Base-by-base conservation (phyloP, 2,888 invertebrate genomes). In the Drosophila setosimentum region DNA sequence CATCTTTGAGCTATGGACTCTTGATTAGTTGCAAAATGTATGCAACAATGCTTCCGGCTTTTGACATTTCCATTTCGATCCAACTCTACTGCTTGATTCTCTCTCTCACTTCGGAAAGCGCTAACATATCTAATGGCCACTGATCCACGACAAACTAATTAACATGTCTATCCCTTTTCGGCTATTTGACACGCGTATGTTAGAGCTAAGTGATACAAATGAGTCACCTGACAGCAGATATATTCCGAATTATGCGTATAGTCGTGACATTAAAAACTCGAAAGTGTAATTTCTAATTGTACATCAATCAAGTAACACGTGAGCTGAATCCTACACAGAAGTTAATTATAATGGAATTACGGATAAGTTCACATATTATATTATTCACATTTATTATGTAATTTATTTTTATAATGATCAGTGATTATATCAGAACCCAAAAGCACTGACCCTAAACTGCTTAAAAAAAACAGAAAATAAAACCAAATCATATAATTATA, bases 101-200 rank as follows among this genome's bases (percentile, higher is more conserved):
- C 54, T 45, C 30, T 11, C 16, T 60, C 48, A 42, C 32, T 55
- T 66, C 21, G 7, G 45, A 21, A 29, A 53, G 29, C 61, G 58
- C 42, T 60, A 42, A 60, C 16, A 33, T 45, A 11, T 61, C 61
- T 30, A 49, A 65, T 54, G 54, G 54, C 30, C 50, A 37, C 51
- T 49, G 21, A 21, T 21, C 3, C 57, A 53, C 37, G 53, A 67
- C 42, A 58, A 60, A 33, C 42, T 65, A 85, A 87, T 87, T 82
- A 80, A 40, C 61, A 68, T 57, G 70, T 76, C 62, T 55, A 29
- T 81, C 45, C 21, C 27, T 37, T 32, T 32, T 16, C 21, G 27
- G 13, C 18, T 13, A 13, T 45, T 48, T 57, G 57, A 35, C 60
- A 60, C 24, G 8, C 35, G 30, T 35, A 42, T 37, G n/a, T 30